phyloP scores from a whole-genome alignment of 1,140 invertebrate genomes.

The Neodiprion virginianus region DNA sequence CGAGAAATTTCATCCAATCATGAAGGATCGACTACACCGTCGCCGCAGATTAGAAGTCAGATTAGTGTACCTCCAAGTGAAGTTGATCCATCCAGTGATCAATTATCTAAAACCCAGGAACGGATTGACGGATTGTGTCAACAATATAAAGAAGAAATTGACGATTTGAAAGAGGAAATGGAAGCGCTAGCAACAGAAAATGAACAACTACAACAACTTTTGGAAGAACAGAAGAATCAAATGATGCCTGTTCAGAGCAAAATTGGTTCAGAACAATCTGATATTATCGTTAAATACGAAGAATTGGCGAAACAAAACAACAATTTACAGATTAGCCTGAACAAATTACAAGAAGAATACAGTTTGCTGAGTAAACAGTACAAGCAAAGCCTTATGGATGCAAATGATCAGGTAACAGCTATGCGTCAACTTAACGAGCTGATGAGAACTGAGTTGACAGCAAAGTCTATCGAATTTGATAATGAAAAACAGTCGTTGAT shows the following conservation, averaged over 20 bases:
- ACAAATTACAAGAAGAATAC: conserved; percentile 44
- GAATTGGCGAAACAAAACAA: conserved; percentile 32
- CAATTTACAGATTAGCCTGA: conserved; percentile 35
- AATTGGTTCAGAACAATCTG: conserved; percentile 30
- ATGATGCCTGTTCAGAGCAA: conserved; percentile 42
- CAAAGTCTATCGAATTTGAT: conserved; percentile 21
- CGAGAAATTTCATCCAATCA: background rate
- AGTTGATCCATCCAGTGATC: background rate
- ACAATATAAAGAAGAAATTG: conserved; percentile 51
- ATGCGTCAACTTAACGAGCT: conserved; percentile 42
- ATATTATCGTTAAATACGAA: conserved; percentile 37
- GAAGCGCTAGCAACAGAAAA: conserved; percentile 72
- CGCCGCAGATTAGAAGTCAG: background rate
- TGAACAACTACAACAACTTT: conserved; percentile 72
- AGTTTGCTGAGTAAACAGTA: conserved; percentile 41
- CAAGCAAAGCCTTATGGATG: conserved; percentile 46
- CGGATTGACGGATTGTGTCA: conserved; percentile 1
- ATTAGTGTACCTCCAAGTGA: background rate
- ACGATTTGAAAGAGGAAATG: conserved; percentile 63
- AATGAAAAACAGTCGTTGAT: background rate
- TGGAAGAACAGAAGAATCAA: conserved; percentile 65
- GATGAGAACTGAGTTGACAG: conserved; percentile 34
- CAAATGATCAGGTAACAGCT: conserved; percentile 43
- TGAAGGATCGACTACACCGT: background rate
- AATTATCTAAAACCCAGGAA: background rate